Evolutionary conservation across 2,797 vertebrate genomes (phyloP).

Genomic region (Bovichtus diacanthus): DNA sequence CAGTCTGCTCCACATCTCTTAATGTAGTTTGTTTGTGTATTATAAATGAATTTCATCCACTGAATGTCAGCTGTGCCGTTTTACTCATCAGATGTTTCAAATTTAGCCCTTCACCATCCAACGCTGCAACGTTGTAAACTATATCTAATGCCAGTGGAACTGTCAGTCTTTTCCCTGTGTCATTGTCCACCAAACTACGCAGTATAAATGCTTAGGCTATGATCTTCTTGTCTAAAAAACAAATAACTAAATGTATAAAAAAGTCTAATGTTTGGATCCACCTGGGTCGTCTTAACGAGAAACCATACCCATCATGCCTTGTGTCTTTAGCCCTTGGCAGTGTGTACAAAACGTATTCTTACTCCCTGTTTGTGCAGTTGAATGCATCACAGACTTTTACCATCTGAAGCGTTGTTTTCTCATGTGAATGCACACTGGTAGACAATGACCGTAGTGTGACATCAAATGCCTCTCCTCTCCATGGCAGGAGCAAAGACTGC

Average conservation of each 20-base stretch:
- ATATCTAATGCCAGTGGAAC: neutral
- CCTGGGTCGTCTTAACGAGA: neutral
- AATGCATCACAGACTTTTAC: neutral
- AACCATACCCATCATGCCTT: neutral
- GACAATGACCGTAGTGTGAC: neutral
- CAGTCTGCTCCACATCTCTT: constrained; percentile 10
- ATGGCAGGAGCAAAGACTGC: too few relatives aligned
- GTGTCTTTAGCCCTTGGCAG: neutral
- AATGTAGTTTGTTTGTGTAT: neutral
- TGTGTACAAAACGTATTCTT: neutral
- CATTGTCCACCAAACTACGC: neutral
- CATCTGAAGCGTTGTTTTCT: neutral
- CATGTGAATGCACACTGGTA: neutral
- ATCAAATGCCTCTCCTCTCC: neutral
- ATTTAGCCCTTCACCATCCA: neutral
- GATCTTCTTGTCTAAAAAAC: neutral
- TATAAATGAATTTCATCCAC: neutral
- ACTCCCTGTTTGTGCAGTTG: neutral
- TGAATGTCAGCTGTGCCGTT: neutral
- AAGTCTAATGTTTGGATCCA: neutral
- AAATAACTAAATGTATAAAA: neutral
- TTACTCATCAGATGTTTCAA: neutral
- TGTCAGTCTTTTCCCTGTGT: neutral
- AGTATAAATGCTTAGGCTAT: neutral
- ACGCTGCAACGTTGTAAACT: neutral